Conservation (phyloP, 2,113 vertebrate genomes). For the Gasterosteus aculeatus region DNA sequence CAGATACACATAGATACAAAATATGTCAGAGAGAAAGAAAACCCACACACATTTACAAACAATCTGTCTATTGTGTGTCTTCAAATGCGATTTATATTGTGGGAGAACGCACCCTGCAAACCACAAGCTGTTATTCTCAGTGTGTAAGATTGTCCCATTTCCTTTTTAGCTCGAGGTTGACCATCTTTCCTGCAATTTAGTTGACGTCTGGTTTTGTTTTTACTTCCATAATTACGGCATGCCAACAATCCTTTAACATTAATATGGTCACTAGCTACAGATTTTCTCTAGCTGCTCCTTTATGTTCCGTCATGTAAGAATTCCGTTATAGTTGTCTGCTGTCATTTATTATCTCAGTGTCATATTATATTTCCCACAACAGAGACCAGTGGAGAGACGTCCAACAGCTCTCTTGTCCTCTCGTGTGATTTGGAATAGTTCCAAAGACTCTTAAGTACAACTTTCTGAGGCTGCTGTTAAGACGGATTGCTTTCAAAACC, state of each 20-base stretch:
- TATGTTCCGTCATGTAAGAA: constrained; percentile 58
- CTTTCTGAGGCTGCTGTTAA: constrained; percentile 69
- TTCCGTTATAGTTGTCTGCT: constrained; percentile 71
- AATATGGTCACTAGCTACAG: constrained; percentile 39
- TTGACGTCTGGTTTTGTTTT: constrained; percentile 27
- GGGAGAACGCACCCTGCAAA: constrained; percentile 45
- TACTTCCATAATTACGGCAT: constrained; percentile 22
- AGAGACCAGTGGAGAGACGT: constrained; percentile 49
- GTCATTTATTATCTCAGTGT: constrained; percentile 70
- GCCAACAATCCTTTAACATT: constrained; percentile 32
- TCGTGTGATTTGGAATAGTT: constrained; percentile 75
- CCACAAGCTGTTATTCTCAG: constrained; percentile 47
- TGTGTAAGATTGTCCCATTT: constrained; percentile 37
- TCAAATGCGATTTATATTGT: constrained; percentile 25
- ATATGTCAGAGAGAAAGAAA: constrained; percentile 28
- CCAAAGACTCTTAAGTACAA: constrained; percentile 73
- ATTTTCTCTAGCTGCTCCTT: constrained; percentile 39
- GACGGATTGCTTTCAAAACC: constrained; percentile 76
- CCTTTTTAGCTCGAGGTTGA: constrained; percentile 40
- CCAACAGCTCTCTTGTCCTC: constrained; percentile 60
- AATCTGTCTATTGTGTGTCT: constrained; percentile 35
- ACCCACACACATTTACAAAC: constrained; percentile 34
- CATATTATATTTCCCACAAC: constrained; percentile 73
- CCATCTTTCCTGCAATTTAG: constrained; percentile 38
- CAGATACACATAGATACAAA: background rate